Conservation (phyloP, 2,888 invertebrate genomes). For the Drosophila anomalipes region DNA sequence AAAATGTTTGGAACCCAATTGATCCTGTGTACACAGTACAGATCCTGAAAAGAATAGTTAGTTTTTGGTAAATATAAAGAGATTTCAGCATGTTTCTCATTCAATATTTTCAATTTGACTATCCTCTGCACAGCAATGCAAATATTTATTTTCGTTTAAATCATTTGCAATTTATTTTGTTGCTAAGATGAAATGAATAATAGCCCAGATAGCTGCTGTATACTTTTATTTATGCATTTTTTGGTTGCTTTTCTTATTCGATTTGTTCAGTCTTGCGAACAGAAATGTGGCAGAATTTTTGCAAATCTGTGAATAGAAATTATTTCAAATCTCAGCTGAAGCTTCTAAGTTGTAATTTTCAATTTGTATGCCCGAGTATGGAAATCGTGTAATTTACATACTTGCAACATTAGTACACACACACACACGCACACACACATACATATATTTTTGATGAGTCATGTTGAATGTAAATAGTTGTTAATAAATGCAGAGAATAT, state of each 20-base stretch:
- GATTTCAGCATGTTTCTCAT: neutral
- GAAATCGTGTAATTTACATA: slow-evolving; percentile 1
- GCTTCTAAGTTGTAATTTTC: neutral
- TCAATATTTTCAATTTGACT: neutral
- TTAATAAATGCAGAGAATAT: neutral
- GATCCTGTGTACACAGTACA: neutral
- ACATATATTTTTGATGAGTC: neutral
- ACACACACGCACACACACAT: neutral
- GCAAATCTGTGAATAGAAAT: neutral
- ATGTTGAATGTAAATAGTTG: neutral
- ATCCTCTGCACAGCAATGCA: neutral
- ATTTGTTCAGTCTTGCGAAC: neutral
- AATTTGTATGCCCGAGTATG: neutral
- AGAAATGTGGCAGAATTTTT: neutral
- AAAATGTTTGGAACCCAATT: neutral
- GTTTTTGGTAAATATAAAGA: neutral
- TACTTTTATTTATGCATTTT: neutral
- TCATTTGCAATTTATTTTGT: neutral
- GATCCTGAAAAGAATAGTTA: neutral
- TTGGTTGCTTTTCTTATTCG: neutral
- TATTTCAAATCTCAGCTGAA: neutral
- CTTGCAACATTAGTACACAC: neutral
- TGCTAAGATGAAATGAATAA: neutral
- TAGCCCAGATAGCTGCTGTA: neutral
- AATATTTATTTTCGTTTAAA: neutral